Evolutionary conservation across 2,797 vertebrate genomes (phyloP).

Genomic region (Hippopotamyrus pictus): DNA sequence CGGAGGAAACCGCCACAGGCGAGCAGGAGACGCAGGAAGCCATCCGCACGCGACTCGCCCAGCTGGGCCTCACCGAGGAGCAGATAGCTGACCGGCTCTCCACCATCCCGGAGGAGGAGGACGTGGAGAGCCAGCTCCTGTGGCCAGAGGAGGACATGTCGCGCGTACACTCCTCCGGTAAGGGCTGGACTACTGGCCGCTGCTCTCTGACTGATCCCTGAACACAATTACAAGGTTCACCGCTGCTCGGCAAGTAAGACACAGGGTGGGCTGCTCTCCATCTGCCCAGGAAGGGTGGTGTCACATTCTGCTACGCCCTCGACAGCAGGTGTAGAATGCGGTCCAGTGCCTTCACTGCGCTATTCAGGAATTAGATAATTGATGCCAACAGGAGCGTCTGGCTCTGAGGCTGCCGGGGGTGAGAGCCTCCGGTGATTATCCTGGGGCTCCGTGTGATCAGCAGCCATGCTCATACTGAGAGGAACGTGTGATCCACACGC

Average conservation of each 20-base stretch:
- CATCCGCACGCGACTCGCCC: slow-evolving; percentile 26
- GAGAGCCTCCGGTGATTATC: not conserved
- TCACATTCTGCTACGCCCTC: not conserved
- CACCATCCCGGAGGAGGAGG: slow-evolving; percentile 61
- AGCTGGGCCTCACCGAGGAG: slow-evolving; percentile 36
- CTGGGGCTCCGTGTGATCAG: not conserved
- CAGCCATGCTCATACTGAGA: not conserved
- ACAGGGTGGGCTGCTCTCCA: not conserved
- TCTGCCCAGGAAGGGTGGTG: not conserved
- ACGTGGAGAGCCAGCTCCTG: slow-evolving; percentile 41
- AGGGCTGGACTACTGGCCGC: slow-evolving; percentile 38
- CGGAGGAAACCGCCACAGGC: slow-evolving; percentile 21
- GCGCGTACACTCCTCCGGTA: slow-evolving; percentile 40
- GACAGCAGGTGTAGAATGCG: not conserved
- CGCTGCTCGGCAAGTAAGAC: not conserved
- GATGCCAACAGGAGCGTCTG: not conserved
- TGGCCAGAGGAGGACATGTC: slow-evolving; percentile 25
- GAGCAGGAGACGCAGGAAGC: slow-evolving; percentile 36
- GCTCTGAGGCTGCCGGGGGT: not conserved
- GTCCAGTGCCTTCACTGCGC: not conserved
- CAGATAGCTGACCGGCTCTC: slow-evolving; percentile 45
- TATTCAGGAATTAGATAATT: slow-evolving; percentile 2
- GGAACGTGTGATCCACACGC: slow-evolving; percentile 5
- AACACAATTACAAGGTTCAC: not conserved
- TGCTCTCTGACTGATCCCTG: not conserved